phyloP scores from a whole-genome alignment of 2,113 vertebrate genomes.

The Thermophis baileyi region DNA sequence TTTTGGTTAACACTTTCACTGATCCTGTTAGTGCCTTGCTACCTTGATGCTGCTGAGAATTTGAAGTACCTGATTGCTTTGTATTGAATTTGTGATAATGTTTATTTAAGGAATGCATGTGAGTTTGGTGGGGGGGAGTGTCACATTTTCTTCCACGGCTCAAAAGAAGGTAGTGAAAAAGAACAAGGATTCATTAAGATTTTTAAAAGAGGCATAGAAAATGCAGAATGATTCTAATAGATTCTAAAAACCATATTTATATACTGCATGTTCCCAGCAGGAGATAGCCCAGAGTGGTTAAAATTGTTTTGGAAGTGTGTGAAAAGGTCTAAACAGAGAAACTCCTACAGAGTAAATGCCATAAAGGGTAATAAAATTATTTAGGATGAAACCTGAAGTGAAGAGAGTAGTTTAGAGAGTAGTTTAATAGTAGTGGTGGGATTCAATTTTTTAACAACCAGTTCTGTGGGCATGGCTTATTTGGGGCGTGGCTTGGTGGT shows the following conservation, averaged over 20 bases:
- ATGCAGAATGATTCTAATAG: neutral
- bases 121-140: fast-evolving
- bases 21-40: neutral
- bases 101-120: neutral
- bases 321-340: neutral
- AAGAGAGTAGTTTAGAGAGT: neutral
- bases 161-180: neutral
- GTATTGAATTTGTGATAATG: neutral
- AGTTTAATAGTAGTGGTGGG: too few species aligned
- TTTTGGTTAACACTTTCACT: neutral
- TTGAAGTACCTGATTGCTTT: neutral
- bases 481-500: too few species aligned
- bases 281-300: neutral
- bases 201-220: neutral
- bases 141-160: neutral
- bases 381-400: neutral
- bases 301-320: neutral
- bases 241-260: neutral
- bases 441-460: too few species aligned
- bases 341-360: neutral
- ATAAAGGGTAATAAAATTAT: neutral
- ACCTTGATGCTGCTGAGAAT: neutral
- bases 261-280: neutral
- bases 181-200: neutral
- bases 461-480: too few species aligned